A percentile compares a stretch with the other conserved stretches of the same genome.
Evolutionary conservation across 2,113 vertebrate genomes (phyloP).

Genomic region (Nesoenas mayeri): DNA sequence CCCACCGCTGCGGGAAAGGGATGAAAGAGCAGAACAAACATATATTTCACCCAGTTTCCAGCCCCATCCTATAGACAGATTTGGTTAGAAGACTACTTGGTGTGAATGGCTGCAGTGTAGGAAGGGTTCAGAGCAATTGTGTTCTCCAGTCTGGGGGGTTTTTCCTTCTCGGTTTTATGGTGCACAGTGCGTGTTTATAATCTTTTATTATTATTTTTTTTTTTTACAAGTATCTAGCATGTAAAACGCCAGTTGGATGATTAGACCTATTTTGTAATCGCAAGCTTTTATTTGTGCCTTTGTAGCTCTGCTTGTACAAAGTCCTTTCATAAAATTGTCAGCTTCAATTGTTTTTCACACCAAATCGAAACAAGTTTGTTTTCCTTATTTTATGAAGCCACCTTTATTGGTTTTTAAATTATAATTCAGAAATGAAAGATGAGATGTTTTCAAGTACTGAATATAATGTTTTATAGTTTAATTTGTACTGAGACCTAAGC

Average conservation of each 20-base stretch:
- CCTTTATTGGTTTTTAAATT: conserved; percentile 29
- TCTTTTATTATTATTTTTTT: not conserved
- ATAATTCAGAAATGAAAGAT: conserved; percentile 41
- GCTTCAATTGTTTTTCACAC: conserved; percentile 5
- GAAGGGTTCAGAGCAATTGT: not conserved
- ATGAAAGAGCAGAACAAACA: not conserved
- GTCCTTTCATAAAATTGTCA: conserved; percentile 7
- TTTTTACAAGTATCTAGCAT: not conserved
- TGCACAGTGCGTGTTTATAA: not conserved
- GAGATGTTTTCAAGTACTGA: not conserved
- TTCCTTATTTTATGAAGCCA: conserved; percentile 1
- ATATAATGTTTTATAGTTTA: conserved; percentile 69
- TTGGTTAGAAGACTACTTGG: not conserved
- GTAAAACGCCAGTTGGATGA: not conserved
- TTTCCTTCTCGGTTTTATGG: conserved; percentile 10
- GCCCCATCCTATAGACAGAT: not conserved
- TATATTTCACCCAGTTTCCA: not conserved
- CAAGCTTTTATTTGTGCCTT: not conserved
- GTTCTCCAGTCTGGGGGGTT: not conserved
- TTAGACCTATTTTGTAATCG: not conserved
- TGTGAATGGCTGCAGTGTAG: not conserved
- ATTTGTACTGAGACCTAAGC: conserved; percentile 54
- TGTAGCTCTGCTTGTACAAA: not conserved
- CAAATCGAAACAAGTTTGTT: not conserved
- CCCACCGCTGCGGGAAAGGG: accelerated